Conservation (phyloP, 2,113 vertebrate genomes). For the Cavia porcellus region DNA sequence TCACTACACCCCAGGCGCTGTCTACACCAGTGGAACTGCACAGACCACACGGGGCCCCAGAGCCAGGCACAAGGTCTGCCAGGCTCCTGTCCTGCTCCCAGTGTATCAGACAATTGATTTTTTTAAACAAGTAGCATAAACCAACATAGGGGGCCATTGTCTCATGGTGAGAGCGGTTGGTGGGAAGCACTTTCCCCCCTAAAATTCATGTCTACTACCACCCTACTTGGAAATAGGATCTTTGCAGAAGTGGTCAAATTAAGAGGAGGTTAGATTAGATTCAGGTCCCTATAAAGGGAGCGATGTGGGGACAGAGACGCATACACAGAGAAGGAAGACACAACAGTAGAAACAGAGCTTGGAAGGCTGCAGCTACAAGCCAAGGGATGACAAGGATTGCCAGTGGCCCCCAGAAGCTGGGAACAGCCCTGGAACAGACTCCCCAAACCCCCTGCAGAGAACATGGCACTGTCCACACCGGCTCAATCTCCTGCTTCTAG, state of each 20-base stretch:
- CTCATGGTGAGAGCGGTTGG: neutral
- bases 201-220: neutral
- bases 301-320: neutral
- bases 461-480: rapidly evolving
- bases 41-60: neutral
- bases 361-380: neutral
- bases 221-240: neutral
- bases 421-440: neutral
- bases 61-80: neutral
- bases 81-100: neutral
- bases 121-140: neutral
- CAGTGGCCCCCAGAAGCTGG: neutral
- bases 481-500: neutral
- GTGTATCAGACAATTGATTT: neutral
- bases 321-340: neutral
- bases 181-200: neutral
- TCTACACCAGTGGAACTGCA: neutral
- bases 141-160: neutral
- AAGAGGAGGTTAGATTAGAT: neutral
- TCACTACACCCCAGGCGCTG: neutral
- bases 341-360: neutral
- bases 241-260: neutral
- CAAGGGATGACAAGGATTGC: neutral
- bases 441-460: neutral
- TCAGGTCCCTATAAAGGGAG: neutral